Base-by-base conservation (phyloP, 1,140 invertebrate genomes). In the Formica exsecta region DNA sequence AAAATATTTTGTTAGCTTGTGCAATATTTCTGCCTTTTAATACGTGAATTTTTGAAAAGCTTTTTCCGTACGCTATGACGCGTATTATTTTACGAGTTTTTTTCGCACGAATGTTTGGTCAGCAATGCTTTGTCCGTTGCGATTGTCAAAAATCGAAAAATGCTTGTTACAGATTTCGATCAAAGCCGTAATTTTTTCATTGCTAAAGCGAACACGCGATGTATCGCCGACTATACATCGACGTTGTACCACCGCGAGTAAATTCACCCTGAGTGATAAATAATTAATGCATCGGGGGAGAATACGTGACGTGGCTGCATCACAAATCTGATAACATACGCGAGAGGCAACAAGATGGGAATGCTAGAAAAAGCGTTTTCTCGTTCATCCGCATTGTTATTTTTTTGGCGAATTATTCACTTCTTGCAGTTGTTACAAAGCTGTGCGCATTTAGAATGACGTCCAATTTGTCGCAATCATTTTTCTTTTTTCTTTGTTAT, bases 201-300 rank as follows among this genome's bases (percentile, higher is more conserved):
- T 11, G 36, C 48, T 59, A 80, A 80, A 71, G 16, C 44, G 8
- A 66, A 16, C 76, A 80, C 64, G 76, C 77, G 65, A 80, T 41
- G 36, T 48, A 41, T 41, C 36, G 25, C 8, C 32, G 32, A 25
- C 65, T 44, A 22, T 71, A 41, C 9, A 13, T 5, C 44, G 8
- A n/a, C 44, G 25, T 19, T 68, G 16, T 41, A 73, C 51, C 51
- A 36, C 16, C 29, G 19, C 79, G 61, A 59, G 70, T 29, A 62
- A 71, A 76, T 85, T 77, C 57, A 54, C 71, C 83, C 65, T 22
- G 51, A 36, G 48, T 36, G 83, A 9, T 87, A 70, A 70, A 87
- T 87, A 87, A 87, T 87, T 86, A 87, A 87, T 57, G 86, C 81
- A 44, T 29, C 62, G 61, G 54, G 71, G 71, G 70, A 54, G 79